Conservation (phyloP, 2,113 vertebrate genomes). For the Tupaia tana region DNA sequence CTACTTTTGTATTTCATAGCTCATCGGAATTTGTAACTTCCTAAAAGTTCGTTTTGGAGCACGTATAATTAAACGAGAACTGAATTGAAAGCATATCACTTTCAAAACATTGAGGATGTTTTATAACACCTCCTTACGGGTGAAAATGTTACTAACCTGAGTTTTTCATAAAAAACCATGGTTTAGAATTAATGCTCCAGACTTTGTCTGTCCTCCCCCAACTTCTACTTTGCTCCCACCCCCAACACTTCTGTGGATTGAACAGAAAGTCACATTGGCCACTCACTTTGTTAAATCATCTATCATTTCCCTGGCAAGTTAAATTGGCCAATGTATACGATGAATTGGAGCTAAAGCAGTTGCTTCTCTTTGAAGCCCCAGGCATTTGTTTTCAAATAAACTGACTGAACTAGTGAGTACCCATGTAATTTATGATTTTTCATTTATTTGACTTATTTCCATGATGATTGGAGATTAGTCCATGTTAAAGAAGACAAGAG, state of each 20-base stretch:
- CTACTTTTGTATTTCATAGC: constrained; percentile 49
- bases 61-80: constrained; percentile 37
- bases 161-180: constrained; percentile 30
- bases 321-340: constrained; percentile 66
- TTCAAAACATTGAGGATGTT: constrained; percentile 44
- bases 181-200: constrained; percentile 51
- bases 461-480: constrained; percentile 81
- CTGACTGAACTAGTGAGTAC: constrained; percentile 70
- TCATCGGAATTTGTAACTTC: background rate
- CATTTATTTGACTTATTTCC: constrained; percentile 83
- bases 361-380: constrained; percentile 76
- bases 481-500: constrained; percentile 80
- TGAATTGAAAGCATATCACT: constrained; percentile 46
- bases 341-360: constrained; percentile 63
- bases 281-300: constrained; percentile 72
- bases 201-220: background rate
- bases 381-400: constrained; percentile 80
- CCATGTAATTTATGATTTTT: constrained; percentile 80
- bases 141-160: background rate
- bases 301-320: constrained; percentile 73
- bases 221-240: background rate
- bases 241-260: constrained; percentile 23
- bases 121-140: background rate
- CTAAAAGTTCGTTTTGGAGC: constrained; percentile 47
- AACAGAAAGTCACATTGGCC: constrained; percentile 56